Percentiles rank a stretch among this genome's conserved stretches.
Evolutionary conservation across 2,888 invertebrate species (phyloP).

Genomic region (Pseudolycoriella hygida): DNA sequence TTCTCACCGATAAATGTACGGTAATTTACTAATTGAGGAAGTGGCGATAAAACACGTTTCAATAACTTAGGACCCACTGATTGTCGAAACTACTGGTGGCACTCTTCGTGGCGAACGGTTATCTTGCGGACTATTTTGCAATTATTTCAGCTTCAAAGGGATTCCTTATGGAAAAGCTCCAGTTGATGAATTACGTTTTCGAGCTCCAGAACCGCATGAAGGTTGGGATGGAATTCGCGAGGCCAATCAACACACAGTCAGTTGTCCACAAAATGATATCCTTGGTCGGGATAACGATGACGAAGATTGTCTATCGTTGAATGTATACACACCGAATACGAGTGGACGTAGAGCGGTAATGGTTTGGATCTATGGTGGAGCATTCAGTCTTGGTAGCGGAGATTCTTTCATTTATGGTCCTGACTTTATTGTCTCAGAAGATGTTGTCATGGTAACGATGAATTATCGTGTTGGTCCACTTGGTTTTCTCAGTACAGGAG

Average conservation of each 20-base stretch:
- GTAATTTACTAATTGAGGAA: too few species aligned
- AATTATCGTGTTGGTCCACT: slow-evolving; percentile 11
- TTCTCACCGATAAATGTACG: too few species aligned
- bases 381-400: slow-evolving; percentile 7
- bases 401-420: slow-evolving; percentile 9
- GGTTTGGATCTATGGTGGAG: slow-evolving; percentile 10
- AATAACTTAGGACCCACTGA: slow-evolving; percentile 2
- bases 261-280: slow-evolving; percentile 5
- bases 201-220: slow-evolving; percentile 8
- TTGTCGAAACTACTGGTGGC: slow-evolving; percentile 5
- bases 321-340: slow-evolving; percentile 8
- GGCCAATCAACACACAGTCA: slow-evolving; percentile 4
- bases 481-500: slow-evolving; percentile 56
- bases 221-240: slow-evolving; percentile 10
- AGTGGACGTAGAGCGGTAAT: slow-evolving; percentile 6
- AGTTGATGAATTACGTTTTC: slow-evolving; percentile 7
- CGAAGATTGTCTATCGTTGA: slow-evolving; percentile 10
- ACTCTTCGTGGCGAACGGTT: slow-evolving; percentile 5
- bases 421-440: slow-evolving; percentile 6
- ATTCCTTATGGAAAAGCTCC: slow-evolving; percentile 10
- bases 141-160: slow-evolving; percentile 7
- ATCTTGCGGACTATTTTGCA: slow-evolving; percentile 2
- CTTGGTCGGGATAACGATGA: slow-evolving; percentile 5
- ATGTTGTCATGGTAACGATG: slow-evolving; percentile 8
- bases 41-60: too few species aligned